Conservation (phyloP, 2,113 vertebrate species). For the Coptodon bakossiorum region DNA sequence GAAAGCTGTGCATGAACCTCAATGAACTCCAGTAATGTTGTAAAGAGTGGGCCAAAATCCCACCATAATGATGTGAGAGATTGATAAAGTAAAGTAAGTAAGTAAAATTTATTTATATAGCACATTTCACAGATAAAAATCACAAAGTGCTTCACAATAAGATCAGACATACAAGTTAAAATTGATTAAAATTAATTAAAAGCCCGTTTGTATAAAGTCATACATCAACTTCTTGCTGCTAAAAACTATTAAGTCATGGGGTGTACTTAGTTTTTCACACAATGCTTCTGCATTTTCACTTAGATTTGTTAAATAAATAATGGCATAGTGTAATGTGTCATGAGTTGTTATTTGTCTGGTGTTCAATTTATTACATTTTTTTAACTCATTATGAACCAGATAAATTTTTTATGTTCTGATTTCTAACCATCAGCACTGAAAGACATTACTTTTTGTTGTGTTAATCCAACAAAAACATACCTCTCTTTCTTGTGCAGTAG, state of each 20-base stretch:
- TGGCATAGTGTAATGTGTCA: background rate
- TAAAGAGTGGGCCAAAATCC: background rate
- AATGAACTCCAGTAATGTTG: background rate
- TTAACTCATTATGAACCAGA: background rate
- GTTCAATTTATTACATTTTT: background rate
- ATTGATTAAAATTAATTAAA: no score
- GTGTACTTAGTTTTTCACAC: background rate
- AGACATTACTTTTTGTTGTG: background rate
- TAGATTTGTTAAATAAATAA: background rate
- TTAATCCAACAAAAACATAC: background rate
- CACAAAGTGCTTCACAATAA: no score
- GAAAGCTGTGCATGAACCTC: background rate
- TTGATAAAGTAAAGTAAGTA: background rate
- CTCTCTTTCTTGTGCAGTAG: background rate
- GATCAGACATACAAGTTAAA: no score
- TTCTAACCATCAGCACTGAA: background rate
- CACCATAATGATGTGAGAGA: background rate
- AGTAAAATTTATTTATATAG: no score
- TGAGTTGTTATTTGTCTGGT: background rate
- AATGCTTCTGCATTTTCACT: background rate
- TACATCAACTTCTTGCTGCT: background rate
- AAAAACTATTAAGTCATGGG: background rate
- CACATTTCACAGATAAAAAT: no score
- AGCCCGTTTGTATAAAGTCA: background rate
- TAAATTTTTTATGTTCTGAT: background rate